Conservation (phyloP, 2,113 vertebrate species). For the Piliocolobus tephrosceles region DNA sequence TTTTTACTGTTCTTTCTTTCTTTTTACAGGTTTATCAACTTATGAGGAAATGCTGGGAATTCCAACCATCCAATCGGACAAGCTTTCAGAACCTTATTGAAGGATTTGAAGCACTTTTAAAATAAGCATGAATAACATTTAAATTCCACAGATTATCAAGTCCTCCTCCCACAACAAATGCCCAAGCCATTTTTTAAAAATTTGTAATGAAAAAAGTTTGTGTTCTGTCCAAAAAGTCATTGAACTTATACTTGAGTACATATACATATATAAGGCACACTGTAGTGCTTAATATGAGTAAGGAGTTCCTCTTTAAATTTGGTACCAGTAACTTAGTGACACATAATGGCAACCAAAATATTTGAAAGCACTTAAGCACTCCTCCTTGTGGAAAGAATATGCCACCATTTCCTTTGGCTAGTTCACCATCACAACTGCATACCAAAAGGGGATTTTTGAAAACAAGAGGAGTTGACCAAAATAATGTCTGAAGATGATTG, state of each 20-base stretch:
- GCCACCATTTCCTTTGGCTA: not conserved
- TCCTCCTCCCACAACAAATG: not conserved
- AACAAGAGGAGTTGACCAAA: not conserved
- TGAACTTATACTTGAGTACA: not conserved
- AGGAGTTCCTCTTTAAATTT: slow-evolving; percentile 17
- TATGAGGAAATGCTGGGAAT: slow-evolving; percentile 96
- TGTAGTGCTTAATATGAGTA: not conserved
- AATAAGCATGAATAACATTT: slow-evolving; percentile 74
- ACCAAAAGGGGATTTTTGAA: not conserved
- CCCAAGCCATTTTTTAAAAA: slow-evolving; percentile 2
- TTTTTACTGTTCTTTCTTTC: not conserved
- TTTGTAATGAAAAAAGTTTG: slow-evolving; percentile 30
- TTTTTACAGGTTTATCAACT: slow-evolving; percentile 91
- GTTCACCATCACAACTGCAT: not conserved
- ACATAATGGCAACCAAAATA: not conserved
- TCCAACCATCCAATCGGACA: slow-evolving; percentile 88
- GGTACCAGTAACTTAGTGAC: not conserved
- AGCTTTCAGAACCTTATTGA: slow-evolving; percentile 92
- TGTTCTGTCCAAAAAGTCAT: slow-evolving; percentile 28
- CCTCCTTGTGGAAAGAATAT: slow-evolving; percentile 18
- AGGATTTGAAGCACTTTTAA: slow-evolving; percentile 89
- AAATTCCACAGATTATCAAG: slow-evolving; percentile 23
- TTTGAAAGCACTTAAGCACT: slow-evolving; percentile 36
- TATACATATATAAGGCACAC: not conserved
- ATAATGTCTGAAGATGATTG: not conserved